A percentile compares a stretch with the other conserved stretches of the same genome.
phyloP scores from a whole-genome alignment of 2,888 invertebrate genomes.

The Lithosia quadra region DNA sequence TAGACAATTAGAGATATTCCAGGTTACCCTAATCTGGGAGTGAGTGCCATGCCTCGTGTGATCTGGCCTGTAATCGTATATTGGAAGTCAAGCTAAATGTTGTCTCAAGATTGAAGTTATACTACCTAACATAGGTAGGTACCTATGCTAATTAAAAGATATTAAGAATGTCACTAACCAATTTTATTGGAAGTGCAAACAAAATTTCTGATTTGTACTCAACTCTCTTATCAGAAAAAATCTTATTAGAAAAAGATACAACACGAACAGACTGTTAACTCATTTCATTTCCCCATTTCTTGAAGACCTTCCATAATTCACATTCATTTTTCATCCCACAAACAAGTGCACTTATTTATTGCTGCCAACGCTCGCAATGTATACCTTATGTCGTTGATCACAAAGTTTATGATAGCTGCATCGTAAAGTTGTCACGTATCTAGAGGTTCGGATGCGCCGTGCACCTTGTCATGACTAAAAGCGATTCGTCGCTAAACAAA shows the following conservation, averaged over 20 bases:
- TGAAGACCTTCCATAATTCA: constrained; percentile 62
- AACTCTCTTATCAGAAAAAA: constrained; percentile 48
- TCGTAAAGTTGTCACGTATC: constrained; percentile 58
- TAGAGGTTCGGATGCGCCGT: constrained; percentile 69
- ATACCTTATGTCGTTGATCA: constrained; percentile 45
- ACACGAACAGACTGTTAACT: constrained; percentile 47
- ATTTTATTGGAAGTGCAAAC: constrained; percentile 32
- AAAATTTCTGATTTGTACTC: constrained; percentile 20
- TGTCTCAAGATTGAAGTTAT: background rate
- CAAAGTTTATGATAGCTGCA: constrained; percentile 51
- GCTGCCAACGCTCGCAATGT: constrained; percentile 39
- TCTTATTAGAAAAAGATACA: constrained; percentile 43
- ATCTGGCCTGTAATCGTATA: background rate
- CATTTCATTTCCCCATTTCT: constrained; percentile 59
- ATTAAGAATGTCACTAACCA: constrained; percentile 6
- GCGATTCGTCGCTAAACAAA: constrained; percentile 85
- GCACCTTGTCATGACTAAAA: constrained; percentile 82
- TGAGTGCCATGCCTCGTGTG: no score
- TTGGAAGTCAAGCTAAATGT: background rate
- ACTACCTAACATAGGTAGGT: no score
- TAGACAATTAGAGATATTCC: background rate
- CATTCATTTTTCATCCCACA: constrained; percentile 62
- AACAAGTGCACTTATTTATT: constrained; percentile 49
- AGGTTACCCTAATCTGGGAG: no score
- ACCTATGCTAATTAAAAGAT: background rate